phyloP scores from a whole-genome alignment of 2,797 vertebrate genomes.

The Neopelma chrysocephalum region DNA sequence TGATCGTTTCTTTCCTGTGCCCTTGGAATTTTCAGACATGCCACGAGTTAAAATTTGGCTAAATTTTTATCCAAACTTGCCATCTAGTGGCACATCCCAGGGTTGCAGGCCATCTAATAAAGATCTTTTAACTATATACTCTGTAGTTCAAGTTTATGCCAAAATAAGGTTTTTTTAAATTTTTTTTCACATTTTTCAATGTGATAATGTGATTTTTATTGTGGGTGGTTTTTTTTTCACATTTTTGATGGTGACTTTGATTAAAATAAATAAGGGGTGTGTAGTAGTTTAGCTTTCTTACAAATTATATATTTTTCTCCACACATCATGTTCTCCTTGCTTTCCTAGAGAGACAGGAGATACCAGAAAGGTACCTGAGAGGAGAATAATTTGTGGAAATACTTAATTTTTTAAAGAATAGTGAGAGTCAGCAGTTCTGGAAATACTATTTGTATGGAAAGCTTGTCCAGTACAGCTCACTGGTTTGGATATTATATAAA shows the following conservation, averaged over 20 bases:
- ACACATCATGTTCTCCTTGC: not conserved
- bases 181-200: too few relatives aligned
- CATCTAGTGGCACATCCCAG: constrained; percentile 46
- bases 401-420: not conserved
- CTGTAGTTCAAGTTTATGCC: not conserved
- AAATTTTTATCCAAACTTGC: constrained; percentile 37
- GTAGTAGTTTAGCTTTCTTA: not conserved
- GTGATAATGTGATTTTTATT: not conserved
- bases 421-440: not conserved
- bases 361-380: not conserved
- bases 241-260: not conserved
- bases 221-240: not conserved
- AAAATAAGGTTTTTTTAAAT: not conserved
- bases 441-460: not conserved
- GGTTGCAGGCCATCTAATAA: not conserved
- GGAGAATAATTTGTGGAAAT: not conserved
- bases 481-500: not conserved
- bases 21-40: not conserved
- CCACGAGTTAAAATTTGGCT: not conserved
- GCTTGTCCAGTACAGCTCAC: not conserved
- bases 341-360: not conserved
- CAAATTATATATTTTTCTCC: not conserved
- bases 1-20: not conserved
- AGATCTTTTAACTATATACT: not conserved
- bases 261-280: not conserved